Evolutionary conservation across 2,888 invertebrate species (phyloP), one percentile per base, ranked within the genome.

Genomic region (Xanthorhoe spadicearia): DNA sequence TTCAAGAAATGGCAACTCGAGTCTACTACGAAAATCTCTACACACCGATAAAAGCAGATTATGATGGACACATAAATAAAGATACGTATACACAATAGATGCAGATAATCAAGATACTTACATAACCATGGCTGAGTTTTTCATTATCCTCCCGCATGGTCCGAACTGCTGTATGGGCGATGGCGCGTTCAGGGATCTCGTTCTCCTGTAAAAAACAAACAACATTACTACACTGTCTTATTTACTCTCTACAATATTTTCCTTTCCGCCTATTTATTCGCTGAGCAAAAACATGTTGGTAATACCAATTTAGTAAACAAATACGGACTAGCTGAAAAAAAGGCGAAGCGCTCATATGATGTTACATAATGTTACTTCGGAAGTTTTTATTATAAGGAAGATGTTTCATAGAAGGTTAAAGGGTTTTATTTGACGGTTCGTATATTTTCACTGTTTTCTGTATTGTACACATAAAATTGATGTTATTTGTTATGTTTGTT

Each of bases 61-160:
- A n/a, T n/a, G n/a, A n/a, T n/a, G n/a, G n/a, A n/a, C n/a, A n/a
- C n/a, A n/a, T n/a, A n/a, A n/a, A n/a, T n/a, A n/a, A n/a, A n/a
- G n/a, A n/a, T n/a, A n/a, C n/a, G n/a, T n/a, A 28, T 28, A 2
- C 28, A 28, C 28, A 5, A 28, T n/a, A 38, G 9, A 38, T 38
- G 38, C 3, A 38, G 28, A 2, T 28, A 5, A 32, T 23, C 3
- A 32, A 32, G 5, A 32, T 43, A 97, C 98, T 97, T 94, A 98
- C 99, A 99, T 97, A 87, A 98, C 97, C 97, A 98, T 97, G 46
- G 97, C 97, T 13, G 98, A 97, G 92, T 97, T 98, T 94, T 98
- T 98, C 97, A 98, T 97, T 86, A 99, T 98, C 77, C 98, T 96
- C 80, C 98, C 99, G 94, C 99, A 99, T 95, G 99, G 99, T 94